Evolutionary conservation across 92 coral and sea anemone genomes (phyloP).

Genomic region (Zoanthus sansibaricus): DNA sequence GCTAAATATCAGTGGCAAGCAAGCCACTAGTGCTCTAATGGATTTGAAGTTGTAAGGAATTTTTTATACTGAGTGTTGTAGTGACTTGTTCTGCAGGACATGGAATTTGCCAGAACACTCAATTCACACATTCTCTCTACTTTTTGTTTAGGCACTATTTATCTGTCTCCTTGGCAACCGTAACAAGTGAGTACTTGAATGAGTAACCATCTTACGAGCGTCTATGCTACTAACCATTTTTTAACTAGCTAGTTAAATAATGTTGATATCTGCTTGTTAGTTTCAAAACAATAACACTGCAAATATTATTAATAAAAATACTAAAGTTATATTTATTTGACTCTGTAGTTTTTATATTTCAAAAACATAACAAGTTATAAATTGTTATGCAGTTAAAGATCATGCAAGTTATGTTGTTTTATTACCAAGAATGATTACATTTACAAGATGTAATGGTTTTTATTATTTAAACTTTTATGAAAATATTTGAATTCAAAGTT

Average conservation of each 20-base stretch:
- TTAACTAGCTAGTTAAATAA: background rate
- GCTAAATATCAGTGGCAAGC: too few relatives aligned
- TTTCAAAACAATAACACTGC: too few relatives aligned
- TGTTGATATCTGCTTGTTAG: background rate
- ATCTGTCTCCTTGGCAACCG: slow-evolving; percentile 54
- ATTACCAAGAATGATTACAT: too few relatives aligned
- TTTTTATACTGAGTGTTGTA: background rate
- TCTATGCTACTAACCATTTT: slow-evolving; percentile 9
- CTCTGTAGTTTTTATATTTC: too few relatives aligned
- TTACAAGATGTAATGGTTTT: too few relatives aligned
- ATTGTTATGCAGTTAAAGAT: too few relatives aligned
- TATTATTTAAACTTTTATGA: too few relatives aligned
- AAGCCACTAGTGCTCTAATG: background rate
- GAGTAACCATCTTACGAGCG: background rate
- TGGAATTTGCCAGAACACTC: slow-evolving; percentile 15
- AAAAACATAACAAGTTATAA: too few relatives aligned
- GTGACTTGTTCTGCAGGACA: background rate
- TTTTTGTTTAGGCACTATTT: slow-evolving; percentile 48
- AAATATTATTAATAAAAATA: too few relatives aligned
- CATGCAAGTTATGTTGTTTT: too few relatives aligned
- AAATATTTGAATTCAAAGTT: too few relatives aligned
- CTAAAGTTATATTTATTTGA: too few relatives aligned
- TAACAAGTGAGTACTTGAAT: slow-evolving; percentile 43
- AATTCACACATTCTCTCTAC: slow-evolving; percentile 33
- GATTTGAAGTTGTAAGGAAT: background rate